Conservation (phyloP, 2,797 vertebrate genomes). For the Sebastes reedi region DNA sequence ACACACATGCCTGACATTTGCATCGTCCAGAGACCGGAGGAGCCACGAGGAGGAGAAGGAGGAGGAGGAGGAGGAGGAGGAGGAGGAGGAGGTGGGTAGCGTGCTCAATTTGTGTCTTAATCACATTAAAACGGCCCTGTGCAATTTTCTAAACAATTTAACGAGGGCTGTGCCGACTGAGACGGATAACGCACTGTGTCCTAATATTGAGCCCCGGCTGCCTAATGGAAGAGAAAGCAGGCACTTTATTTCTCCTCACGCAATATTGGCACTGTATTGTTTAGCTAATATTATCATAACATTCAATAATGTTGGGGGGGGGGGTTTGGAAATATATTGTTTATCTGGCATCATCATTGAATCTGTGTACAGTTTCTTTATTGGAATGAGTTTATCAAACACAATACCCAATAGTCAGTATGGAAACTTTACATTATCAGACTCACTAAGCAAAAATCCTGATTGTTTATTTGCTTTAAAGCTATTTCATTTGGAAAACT, state of each 20-base stretch:
- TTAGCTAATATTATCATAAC: conserved; percentile 19
- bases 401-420: background rate
- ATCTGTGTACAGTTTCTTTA: background rate
- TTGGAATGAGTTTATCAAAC: background rate
- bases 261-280: conserved; percentile 20
- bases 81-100: conserved; percentile 35
- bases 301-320: background rate
- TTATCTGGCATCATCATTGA: background rate
- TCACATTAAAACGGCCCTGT: conserved; percentile 57
- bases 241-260: conserved; percentile 23
- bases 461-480: background rate
- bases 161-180: conserved; percentile 40
- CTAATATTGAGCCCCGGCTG: conserved; percentile 35
- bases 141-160: conserved; percentile 68
- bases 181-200: conserved; percentile 46
- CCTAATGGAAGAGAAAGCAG: conserved; percentile 50
- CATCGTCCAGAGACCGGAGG: conserved; percentile 28
- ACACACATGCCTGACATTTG: conserved; percentile 50
- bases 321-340: background rate
- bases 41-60: background rate
- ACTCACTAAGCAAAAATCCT: background rate
- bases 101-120: conserved; percentile 63
- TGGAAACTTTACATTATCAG: background rate
- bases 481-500: background rate
- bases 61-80: background rate